phyloP scores from a whole-genome alignment of 1,140 invertebrate genomes.

The Epicauta chinensis region DNA sequence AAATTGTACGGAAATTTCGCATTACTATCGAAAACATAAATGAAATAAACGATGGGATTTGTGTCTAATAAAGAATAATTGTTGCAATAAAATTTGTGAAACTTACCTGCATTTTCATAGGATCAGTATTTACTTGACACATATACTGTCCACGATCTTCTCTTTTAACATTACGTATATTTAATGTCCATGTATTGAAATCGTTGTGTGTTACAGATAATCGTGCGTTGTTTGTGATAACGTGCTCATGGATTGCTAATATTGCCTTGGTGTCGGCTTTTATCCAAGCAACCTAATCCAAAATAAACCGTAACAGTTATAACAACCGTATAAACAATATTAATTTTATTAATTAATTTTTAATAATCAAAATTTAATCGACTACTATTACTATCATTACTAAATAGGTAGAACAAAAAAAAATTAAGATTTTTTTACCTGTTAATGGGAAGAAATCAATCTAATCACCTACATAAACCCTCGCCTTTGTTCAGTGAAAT shows the following conservation, averaged over 20 bases:
- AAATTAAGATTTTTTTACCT: no score
- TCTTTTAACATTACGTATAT: conserved; percentile 71
- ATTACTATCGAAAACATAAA: background rate
- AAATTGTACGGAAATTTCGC: background rate
- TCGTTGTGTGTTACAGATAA: conserved; percentile 81
- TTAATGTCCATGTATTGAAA: conserved; percentile 81
- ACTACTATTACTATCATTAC: no score
- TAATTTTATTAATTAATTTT: conserved; percentile 10
- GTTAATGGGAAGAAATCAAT: no score
- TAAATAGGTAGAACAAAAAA: no score
- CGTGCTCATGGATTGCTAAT: conserved; percentile 84
- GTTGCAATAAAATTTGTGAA: background rate
- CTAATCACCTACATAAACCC: no score
- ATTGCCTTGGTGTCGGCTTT: conserved; percentile 88
- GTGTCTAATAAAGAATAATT: background rate
- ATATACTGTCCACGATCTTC: conserved; percentile 84
- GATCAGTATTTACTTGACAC: conserved; percentile 92
- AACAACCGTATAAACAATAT: conserved; percentile 8
- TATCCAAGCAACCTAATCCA: conserved; percentile 80
- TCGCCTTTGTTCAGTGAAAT: no score
- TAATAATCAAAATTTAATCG: background rate
- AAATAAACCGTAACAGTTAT: conserved; percentile 26
- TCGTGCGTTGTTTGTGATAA: conserved; percentile 84
- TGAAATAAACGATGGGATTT: background rate
- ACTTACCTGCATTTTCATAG: conserved; percentile 83